Evolutionary conservation across 2,113 vertebrate genomes (phyloP), one percentile per base, ranked within the genome.

Genomic region (Xiphias gladius): DNA sequence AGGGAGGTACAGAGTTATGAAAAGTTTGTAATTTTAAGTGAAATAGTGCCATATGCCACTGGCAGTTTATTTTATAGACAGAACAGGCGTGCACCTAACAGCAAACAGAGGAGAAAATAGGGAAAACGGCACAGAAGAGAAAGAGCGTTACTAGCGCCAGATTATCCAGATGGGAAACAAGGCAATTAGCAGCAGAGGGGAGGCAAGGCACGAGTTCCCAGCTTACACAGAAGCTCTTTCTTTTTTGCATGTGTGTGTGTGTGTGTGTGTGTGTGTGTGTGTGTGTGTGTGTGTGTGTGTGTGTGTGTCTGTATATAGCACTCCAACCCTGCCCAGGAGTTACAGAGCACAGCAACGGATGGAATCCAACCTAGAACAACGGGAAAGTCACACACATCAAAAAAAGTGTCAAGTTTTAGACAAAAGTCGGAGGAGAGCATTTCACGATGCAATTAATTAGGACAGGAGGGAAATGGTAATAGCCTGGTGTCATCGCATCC

Each of bases 361-460:
- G 8, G 64, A 62, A 82, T 91, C 86, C 86, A 91, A 68, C 79
- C 58, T 69, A 93, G 78, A 88, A 91, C 83, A 90, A 85, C 3
- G 82, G 66, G 73, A 88, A 90, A 88, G 87, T 89, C 89, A 87
- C 52, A 84, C 55, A 86, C 83, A 87, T 91, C 91, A 90, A 86
- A 86, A 86, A 88, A 88, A 86, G 80, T 90, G 85, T 89, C 79
- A 86, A 65, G 73, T 84, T 67, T 84, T 41, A 80, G 74, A 88
- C 82, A 61, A 79, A 83, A 76, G 63, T 81, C 58, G 41, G 68
- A 73, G 62, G 72, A 71, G 50, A 83, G 66, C 61, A 50, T 82
- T 89, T 87, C 63, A 86, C 73, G 41, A 24, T 24, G 65, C 79
- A 75, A 79, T 89, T 87, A 90, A 92, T 91, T 88, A 90, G 70